A percentile compares a stretch with the other conserved stretches of the same genome.
Evolutionary conservation across 1,140 invertebrate genomes (phyloP).

Genomic region (Oppia nitens): DNA sequence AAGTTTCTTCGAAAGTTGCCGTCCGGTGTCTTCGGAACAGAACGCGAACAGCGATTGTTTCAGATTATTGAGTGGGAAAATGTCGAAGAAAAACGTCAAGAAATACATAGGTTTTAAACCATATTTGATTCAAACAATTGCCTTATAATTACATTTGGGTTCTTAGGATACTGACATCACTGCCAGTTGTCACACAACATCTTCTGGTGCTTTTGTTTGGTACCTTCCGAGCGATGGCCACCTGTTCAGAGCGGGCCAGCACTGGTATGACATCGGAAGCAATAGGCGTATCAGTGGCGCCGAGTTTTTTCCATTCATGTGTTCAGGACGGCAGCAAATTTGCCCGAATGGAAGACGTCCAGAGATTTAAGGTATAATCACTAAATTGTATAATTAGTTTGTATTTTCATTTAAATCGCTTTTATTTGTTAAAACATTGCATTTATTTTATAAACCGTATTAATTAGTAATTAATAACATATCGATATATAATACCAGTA

Average conservation of each 20-base stretch:
- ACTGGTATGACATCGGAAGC: conserved; percentile 94
- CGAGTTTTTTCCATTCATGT: conserved; percentile 94
- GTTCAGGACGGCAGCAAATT: conserved; percentile 71
- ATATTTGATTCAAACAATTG: conserved; percentile 3
- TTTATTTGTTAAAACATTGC: too few species aligned
- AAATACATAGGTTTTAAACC: conserved; percentile 60
- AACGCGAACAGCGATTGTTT: conserved; percentile 77
- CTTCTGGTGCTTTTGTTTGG: conserved; percentile 86
- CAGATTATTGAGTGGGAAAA: conserved; percentile 47
- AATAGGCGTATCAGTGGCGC: conserved; percentile 77
- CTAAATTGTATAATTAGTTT: too few species aligned
- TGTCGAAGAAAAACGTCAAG: conserved; percentile 64
- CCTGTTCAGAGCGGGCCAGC: conserved; percentile 66
- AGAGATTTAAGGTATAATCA: conserved; percentile 72
- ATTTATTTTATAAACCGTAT: too few species aligned
- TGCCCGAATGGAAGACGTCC: conserved; percentile 83
- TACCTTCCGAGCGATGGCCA: conserved; percentile 88
- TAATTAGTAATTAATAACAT: too few species aligned
- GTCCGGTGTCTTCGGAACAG: conserved; percentile 78
- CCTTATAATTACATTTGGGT: conserved; percentile 8
- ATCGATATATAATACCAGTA: too few species aligned
- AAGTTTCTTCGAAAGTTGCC: conserved; percentile 91
- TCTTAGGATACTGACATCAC: conserved; percentile 63
- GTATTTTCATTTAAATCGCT: too few species aligned
- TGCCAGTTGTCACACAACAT: conserved; percentile 77